Evolutionary conservation across 2,113 vertebrate genomes (phyloP).

Genomic region (Zosterops borbonicus): DNA sequence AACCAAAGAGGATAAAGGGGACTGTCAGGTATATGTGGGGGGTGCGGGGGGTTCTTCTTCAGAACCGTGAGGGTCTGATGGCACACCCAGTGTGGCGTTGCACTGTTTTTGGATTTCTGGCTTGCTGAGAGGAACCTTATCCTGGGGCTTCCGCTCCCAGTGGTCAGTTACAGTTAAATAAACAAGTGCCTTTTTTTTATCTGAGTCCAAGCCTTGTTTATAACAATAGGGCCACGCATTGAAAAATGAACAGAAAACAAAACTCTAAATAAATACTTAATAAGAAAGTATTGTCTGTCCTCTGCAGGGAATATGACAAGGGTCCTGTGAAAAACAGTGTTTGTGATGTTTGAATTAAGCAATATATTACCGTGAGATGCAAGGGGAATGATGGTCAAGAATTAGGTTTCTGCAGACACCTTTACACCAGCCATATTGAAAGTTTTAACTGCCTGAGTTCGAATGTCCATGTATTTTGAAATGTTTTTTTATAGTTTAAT

Average conservation of each 20-base stretch:
- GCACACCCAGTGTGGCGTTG: no score
- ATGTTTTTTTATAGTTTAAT: neutral
- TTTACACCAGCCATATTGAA: neutral
- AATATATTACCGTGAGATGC: neutral
- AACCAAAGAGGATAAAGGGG: no score
- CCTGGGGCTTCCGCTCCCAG: no score
- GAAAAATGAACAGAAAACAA: neutral
- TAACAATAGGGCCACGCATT: neutral
- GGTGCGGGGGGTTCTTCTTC: no score
- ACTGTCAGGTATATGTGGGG: no score
- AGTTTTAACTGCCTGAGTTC: neutral
- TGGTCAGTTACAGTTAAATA: no score
- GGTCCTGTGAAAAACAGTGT: neutral
- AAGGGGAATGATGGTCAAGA: neutral
- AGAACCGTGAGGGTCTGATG: no score
- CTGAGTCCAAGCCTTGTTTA: no score
- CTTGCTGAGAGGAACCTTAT: no score
- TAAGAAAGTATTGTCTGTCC: neutral
- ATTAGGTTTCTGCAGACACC: neutral
- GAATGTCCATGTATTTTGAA: neutral
- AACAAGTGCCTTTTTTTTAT: no score
- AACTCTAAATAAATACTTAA: neutral
- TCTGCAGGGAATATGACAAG: neutral
- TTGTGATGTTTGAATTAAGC: neutral
- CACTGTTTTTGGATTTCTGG: no score